Base-by-base conservation (phyloP, 37 sponge, comb jelly and placozoan genomes). In the Cliona cf. orientalis region DNA sequence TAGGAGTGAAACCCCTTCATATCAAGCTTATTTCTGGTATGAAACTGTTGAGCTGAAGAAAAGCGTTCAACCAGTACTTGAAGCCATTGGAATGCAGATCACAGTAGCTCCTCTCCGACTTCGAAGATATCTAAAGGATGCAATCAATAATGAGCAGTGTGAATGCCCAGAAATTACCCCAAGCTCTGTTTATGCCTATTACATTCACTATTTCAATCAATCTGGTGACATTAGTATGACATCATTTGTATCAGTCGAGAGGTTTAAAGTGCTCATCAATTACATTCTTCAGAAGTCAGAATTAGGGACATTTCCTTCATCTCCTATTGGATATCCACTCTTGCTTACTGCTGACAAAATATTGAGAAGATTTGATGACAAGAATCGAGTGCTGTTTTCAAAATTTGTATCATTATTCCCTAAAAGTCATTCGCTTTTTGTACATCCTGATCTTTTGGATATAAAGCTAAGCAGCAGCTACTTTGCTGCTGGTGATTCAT, bases 71-170 rank as follows among this genome's bases (percentile, higher is more conserved):
- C 71, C 73, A 17, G 46, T 83, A 26, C 43, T 84, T 17, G 79
- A 72, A 65, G 40, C 9, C 2, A 61, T 89, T 21, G 69, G 75
- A 26, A 89, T 89, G 84, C 78, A 78, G 29, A 71, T 89, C 0
- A 80, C 80, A 23, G 49, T 44, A 38, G 85, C 84, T 35, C 72
- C 84, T 38, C 29, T 29, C 5, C 35, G 28, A 23, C 33, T 89
- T 2, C 46, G 12, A 46, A 62, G 55, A 1, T 60, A 74, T n/a
- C 66, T 89, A 42, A 72, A 79, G 42, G 53, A 43, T 0, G 55
- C 71, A 14, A 58, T 75, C 42, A 4, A 4, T 35, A 45, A 75
- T 38, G 43, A 26, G n/a, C 31, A 45, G 38, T 5, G 9, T 31
- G 36, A 84, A 0, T 22, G 76, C 9, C 85, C 70, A 42, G 35